These are phyloP conservation scores for Carabus problematicus DNA, from an alignment of 2,888 invertebrate genomes.

Conservation along the genomic window DNA sequence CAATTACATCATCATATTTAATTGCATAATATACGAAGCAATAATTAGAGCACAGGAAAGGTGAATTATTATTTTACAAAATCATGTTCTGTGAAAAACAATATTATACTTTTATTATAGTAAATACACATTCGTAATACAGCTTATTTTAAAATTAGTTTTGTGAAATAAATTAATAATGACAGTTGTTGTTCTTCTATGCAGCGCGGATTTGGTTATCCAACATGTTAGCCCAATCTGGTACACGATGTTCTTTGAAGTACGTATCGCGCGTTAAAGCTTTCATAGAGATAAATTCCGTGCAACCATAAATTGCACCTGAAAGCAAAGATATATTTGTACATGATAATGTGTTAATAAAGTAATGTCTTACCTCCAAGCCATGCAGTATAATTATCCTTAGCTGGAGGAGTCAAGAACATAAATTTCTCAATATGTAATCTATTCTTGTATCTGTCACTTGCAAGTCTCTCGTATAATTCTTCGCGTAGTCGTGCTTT, in stretches of 20 bases:
- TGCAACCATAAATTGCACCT: slow-evolving; percentile 80
- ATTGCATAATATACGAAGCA: too few relatives aligned
- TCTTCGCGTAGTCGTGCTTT: slow-evolving; percentile 80
- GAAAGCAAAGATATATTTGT: slow-evolving; percentile 46
- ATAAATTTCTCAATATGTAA: slow-evolving; percentile 72
- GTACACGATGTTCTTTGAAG: slow-evolving; percentile 71
- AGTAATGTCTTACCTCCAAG: slow-evolving; percentile 69
- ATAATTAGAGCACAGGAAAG: neutral
- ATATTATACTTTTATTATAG: slow-evolving; percentile 25
- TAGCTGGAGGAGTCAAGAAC: slow-evolving; percentile 82
- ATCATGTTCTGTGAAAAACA: neutral
- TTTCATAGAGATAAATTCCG: slow-evolving; percentile 73
- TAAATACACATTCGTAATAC: slow-evolving; percentile 28
- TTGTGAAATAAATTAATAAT: slow-evolving; percentile 17
- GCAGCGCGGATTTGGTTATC: slow-evolving; percentile 59
- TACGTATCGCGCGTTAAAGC: slow-evolving; percentile 80
- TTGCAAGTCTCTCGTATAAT: slow-evolving; percentile 70
- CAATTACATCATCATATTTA: too few relatives aligned
- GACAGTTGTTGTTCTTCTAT: neutral
- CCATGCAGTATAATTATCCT: slow-evolving; percentile 87
- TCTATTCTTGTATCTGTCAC: slow-evolving; percentile 68
- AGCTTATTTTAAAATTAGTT: neutral
- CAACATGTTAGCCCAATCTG: slow-evolving; percentile 81
- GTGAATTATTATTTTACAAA: neutral
- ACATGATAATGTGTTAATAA: slow-evolving; percentile 46